These are phyloP conservation scores for Anoplolepis gracilipes DNA, from an alignment of 1,140 invertebrate genomes.

Conservation along the genomic window DNA sequence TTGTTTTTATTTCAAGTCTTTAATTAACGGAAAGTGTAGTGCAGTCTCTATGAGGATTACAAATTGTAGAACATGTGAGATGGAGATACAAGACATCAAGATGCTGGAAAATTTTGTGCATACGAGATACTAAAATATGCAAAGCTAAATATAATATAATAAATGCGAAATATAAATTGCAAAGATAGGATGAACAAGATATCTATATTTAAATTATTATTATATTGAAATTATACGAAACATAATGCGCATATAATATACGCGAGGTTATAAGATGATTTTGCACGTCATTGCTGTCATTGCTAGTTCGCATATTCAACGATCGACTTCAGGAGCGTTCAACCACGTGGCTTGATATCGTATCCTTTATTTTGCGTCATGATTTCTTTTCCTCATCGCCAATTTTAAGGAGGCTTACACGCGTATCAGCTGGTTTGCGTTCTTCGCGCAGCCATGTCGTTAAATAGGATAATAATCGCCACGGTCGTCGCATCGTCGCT, in stretches of 20 bases:
- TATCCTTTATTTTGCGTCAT: neutral
- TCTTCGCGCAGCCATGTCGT: conserved; percentile 14
- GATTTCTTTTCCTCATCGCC: no score
- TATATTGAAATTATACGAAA: no score
- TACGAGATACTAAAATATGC: no score
- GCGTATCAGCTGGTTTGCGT: neutral
- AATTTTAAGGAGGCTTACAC: neutral
- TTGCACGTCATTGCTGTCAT: neutral
- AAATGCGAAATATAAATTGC: no score
- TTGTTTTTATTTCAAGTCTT: neutral
- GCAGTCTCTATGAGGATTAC: neutral
- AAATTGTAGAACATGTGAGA: neutral
- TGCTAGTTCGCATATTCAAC: conserved; percentile 9
- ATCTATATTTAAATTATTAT: no score
- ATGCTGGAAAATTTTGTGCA: no score
- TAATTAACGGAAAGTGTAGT: neutral
- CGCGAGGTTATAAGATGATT: conserved; percentile 1
- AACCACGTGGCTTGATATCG: neutral
- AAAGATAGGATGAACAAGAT: no score
- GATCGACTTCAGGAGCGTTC: neutral
- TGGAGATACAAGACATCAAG: neutral
- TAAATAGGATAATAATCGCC: conserved; percentile 38
- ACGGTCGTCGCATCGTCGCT: conserved; percentile 44
- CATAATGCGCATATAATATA: conserved; percentile 14
- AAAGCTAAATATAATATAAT: no score